These are phyloP conservation scores for Cydia fagiglandana DNA, from an alignment of 1,140 invertebrate species.

Conservation along the genomic window DNA sequence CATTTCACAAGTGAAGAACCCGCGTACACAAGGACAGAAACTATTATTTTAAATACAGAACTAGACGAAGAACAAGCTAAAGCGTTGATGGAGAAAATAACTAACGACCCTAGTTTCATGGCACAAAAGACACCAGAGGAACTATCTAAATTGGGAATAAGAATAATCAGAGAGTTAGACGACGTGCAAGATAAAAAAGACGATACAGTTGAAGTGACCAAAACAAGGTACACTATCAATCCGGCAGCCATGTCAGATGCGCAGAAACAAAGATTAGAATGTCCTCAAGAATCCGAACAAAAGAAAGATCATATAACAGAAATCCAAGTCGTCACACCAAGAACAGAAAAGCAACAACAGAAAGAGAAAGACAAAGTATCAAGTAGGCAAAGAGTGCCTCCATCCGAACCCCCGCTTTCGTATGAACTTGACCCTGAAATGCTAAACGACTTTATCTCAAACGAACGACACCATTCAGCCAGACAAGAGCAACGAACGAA, in stretches of 20 bases:
- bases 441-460: slow-evolving; percentile 73
- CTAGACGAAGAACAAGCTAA: slow-evolving; percentile 72
- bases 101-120: slow-evolving; percentile 74
- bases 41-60: slow-evolving; percentile 72
- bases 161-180: slow-evolving; percentile 68
- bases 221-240: slow-evolving; percentile 67
- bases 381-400: slow-evolving; percentile 63
- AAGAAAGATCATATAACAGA: slow-evolving; percentile 71
- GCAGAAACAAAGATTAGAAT: slow-evolving; percentile 50
- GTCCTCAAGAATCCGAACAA: slow-evolving; percentile 48
- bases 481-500: slow-evolving; percentile 70
- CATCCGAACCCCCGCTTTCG: slow-evolving; percentile 57
- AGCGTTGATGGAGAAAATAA: slow-evolving; percentile 71
- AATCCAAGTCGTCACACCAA: slow-evolving; percentile 73
- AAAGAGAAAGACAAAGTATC: slow-evolving; percentile 68
- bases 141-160: slow-evolving; percentile 65
- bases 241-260: slow-evolving; percentile 51
- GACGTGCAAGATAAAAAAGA: slow-evolving; percentile 57
- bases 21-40: slow-evolving; percentile 73
- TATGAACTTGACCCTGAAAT: slow-evolving; percentile 73
- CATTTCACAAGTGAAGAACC: slow-evolving; percentile 71
- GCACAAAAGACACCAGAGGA: slow-evolving; percentile 68
- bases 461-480: slow-evolving; percentile 71
- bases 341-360: slow-evolving; percentile 57
- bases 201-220: slow-evolving; percentile 66